Conservation (phyloP, 2,797 vertebrate species). For the Tauraco hartlaubi region DNA sequence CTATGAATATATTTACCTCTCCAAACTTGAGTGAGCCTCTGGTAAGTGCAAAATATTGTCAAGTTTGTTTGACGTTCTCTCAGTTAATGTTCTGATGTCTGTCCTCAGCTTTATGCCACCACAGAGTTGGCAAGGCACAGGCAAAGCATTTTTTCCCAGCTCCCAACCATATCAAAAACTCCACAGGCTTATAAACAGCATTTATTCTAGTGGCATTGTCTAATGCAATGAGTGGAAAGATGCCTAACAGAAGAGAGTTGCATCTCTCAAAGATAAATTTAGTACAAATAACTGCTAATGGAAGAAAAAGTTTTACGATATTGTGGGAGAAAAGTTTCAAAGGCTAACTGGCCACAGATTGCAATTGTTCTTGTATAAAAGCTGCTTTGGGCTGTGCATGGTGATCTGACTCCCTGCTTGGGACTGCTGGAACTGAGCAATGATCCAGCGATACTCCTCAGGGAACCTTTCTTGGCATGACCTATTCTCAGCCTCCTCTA, state of each 20-base stretch:
- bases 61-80: conserved; percentile 5
- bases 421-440: background rate
- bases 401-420: background rate
- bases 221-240: background rate
- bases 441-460: background rate
- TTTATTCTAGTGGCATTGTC: background rate
- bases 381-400: background rate
- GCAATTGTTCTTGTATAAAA: background rate
- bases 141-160: background rate
- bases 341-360: background rate
- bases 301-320: background rate
- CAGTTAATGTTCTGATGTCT: background rate
- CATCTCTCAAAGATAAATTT: background rate
- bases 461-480: background rate
- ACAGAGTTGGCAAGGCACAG: background rate
- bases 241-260: background rate
- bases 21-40: background rate
- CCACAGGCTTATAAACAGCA: background rate
- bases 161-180: background rate
- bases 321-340: background rate
- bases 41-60: background rate
- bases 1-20: background rate
- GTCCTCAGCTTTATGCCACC: background rate
- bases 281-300: background rate
- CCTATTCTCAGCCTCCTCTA: background rate